These are phyloP conservation scores for Poeciliopsis presidionis DNA, from an alignment of 2,797 vertebrate genomes.

Conservation along the genomic window DNA sequence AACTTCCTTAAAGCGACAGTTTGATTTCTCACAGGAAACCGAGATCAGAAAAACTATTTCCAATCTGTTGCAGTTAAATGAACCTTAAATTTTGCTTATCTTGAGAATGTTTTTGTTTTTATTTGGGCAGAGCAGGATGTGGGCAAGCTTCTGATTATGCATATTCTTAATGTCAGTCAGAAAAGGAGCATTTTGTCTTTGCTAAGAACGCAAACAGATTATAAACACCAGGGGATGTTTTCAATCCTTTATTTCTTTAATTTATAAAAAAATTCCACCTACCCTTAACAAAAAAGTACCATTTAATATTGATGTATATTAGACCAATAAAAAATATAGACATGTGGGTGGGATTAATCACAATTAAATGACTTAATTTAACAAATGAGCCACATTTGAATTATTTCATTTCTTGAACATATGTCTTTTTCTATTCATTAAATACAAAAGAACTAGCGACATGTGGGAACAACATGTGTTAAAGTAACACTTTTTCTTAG, in stretches of 20 bases:
- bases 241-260: background rate
- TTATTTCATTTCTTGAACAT: background rate
- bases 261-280: background rate
- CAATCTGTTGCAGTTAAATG: background rate
- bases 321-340: background rate
- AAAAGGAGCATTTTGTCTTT: background rate
- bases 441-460: background rate
- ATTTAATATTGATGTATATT: background rate
- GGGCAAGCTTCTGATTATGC: background rate
- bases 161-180: background rate
- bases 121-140: background rate
- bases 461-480: background rate
- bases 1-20: constrained; percentile 9
- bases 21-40: constrained; percentile 2
- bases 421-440: background rate
- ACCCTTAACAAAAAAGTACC: background rate
- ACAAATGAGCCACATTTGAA: background rate
- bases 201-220: background rate
- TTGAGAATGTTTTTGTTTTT: background rate
- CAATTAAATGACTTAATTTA: background rate
- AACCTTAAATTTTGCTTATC: background rate
- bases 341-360: background rate
- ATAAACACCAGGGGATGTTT: background rate
- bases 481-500: background rate
- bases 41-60: constrained; percentile 3